Conservation (phyloP, 2,113 vertebrate genomes). For the Corythornis cristatus region DNA sequence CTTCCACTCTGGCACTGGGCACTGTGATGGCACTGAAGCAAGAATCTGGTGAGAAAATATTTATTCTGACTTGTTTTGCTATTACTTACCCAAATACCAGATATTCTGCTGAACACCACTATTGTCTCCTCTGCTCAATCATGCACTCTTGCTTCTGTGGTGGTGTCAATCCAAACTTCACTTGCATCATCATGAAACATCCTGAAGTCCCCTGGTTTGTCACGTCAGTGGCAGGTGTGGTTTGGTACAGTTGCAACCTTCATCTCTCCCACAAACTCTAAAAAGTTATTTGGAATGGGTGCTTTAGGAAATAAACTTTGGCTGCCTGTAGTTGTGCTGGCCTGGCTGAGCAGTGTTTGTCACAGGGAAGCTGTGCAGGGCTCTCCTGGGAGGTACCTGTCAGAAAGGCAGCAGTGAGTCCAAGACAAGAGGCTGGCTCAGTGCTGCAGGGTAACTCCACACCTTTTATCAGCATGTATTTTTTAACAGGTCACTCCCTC, state of each 20-base stretch:
- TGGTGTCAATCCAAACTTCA: background rate
- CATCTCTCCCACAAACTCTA: background rate
- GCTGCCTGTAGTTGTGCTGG: constrained; percentile 4
- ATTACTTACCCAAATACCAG: background rate
- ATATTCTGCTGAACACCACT: background rate
- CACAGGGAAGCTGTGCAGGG: background rate
- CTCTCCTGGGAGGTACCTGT: constrained; percentile 19
- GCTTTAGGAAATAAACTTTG: constrained; percentile 12
- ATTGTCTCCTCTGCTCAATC: background rate
- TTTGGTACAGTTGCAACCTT: constrained; percentile 15
- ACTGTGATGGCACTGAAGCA: background rate
- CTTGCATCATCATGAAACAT: background rate
- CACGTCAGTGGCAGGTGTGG: background rate
- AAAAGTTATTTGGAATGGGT: background rate
- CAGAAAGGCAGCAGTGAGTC: constrained; percentile 26
- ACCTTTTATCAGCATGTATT: constrained; percentile 23
- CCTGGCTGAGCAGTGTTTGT: background rate
- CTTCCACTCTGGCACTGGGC: background rate
- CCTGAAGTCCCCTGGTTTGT: background rate
- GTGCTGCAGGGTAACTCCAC: constrained; percentile 35
- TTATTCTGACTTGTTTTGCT: background rate
- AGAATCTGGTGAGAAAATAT: background rate
- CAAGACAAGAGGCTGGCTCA: background rate
- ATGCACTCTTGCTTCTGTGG: background rate
- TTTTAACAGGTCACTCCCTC: constrained; percentile 53